Percentiles rank a stretch among this genome's conserved stretches.
Evolutionary conservation across 2,797 vertebrate genomes (phyloP).

Genomic region (Oceanodroma leucorhoa): DNA sequence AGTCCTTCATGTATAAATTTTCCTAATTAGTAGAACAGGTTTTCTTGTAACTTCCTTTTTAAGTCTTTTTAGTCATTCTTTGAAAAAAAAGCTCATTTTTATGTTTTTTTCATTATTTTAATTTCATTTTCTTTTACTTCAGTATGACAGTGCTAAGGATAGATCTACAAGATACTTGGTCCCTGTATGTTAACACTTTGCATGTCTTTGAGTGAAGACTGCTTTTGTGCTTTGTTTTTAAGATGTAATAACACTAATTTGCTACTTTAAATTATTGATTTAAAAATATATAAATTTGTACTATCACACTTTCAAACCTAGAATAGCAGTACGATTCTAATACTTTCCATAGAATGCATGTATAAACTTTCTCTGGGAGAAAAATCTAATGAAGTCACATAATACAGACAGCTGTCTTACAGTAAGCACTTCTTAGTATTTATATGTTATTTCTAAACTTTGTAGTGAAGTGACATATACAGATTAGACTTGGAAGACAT

Average conservation of each 20-base stretch:
- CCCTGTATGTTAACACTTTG: slow-evolving; percentile 45
- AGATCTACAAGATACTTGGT: slow-evolving; percentile 42
- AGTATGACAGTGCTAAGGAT: slow-evolving; percentile 53
- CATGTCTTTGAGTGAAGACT: slow-evolving; percentile 4
- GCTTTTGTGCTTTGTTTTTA: neutral
- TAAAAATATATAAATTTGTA: neutral
- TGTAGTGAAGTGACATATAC: neutral
- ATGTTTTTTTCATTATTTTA: neutral
- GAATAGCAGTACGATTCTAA: neutral
- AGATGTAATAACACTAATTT: neutral
- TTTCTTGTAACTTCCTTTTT: neutral
- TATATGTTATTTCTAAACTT: neutral
- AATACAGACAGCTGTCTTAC: neutral
- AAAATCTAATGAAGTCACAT: neutral
- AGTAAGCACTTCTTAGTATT: neutral
- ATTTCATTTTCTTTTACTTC: slow-evolving; percentile 24
- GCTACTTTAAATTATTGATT: neutral
- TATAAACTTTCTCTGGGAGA: neutral
- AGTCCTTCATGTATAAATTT: neutral
- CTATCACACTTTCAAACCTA: neutral
- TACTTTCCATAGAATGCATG: neutral
- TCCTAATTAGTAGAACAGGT: neutral
- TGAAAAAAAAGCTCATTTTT: neutral
- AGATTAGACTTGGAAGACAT: neutral
- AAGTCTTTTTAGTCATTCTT: neutral